These are phyloP conservation scores for Graphium colonna DNA, from an alignment of 2,888 invertebrate species.

Conservation along the genomic window DNA sequence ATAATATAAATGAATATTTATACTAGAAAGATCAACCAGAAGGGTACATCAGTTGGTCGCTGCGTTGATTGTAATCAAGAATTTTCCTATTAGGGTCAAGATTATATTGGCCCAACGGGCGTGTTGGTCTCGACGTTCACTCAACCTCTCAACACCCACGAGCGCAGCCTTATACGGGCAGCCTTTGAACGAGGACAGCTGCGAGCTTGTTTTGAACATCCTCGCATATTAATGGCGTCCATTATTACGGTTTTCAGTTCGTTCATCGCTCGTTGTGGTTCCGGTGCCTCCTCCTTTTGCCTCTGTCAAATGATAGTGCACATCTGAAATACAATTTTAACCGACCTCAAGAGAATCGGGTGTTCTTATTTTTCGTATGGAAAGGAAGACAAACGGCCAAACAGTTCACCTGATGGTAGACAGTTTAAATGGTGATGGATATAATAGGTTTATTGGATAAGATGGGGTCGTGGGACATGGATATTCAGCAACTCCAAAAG, in stretches of 20 bases:
- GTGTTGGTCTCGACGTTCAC: constrained; percentile 41
- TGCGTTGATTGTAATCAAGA: constrained; percentile 30
- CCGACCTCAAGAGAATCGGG: no score
- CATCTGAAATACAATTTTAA: no score
- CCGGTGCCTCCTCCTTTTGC: no score
- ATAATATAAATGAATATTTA: no score
- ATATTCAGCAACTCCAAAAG: no score
- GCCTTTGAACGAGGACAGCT: constrained; percentile 36
- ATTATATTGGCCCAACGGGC: constrained; percentile 34
- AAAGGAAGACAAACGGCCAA: no score
- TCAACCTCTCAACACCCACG: constrained; percentile 41
- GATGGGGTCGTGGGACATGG: no score
- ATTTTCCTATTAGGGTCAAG: constrained; percentile 44
- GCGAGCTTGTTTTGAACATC: constrained; percentile 21
- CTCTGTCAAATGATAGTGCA: no score
- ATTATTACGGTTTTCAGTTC: constrained; percentile 11
- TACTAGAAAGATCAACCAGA: constrained; percentile 3
- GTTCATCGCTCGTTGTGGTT: neutral
- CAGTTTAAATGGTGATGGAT: no score
- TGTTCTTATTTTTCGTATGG: no score
- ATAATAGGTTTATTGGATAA: no score
- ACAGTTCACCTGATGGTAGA: no score
- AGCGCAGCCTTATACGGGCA: constrained; percentile 39
- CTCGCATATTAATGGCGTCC: constrained; percentile 9
- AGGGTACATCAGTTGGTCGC: neutral